These are phyloP conservation scores for Enteromius thamalakanensis DNA, from an alignment of 2,797 vertebrate genomes.

Conservation along the genomic window DNA sequence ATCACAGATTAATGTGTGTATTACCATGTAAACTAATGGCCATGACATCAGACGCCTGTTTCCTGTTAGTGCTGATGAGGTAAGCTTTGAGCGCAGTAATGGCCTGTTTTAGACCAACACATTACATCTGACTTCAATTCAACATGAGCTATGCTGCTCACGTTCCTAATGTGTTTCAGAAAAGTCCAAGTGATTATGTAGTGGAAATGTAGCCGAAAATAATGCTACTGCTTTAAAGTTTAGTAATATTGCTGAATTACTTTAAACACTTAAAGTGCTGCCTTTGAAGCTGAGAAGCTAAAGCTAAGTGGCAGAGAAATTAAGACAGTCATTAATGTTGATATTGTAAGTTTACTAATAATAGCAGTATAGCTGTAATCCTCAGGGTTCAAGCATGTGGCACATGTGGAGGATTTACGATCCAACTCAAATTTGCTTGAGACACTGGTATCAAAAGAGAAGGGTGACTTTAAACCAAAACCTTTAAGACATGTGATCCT, in stretches of 20 bases:
- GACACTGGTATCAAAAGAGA: background rate
- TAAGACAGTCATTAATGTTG: background rate
- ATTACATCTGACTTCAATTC: slow-evolving; percentile 1
- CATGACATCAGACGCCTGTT: background rate
- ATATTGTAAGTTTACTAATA: background rate
- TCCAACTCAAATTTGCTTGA: background rate
- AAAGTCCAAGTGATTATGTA: background rate
- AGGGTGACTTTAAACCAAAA: no score
- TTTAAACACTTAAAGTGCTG: background rate
- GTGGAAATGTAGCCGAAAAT: background rate
- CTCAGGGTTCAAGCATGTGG: background rate
- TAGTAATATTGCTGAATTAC: background rate
- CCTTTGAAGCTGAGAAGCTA: background rate
- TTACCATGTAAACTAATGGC: background rate
- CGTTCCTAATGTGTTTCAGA: background rate
- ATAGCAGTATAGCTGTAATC: background rate
- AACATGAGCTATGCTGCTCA: slow-evolving; percentile 9
- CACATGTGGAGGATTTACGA: background rate
- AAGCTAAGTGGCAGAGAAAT: background rate
- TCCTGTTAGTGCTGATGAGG: background rate
- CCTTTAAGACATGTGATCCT: no score
- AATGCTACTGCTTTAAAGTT: background rate
- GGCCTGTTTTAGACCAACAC: background rate
- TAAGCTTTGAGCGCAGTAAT: background rate
- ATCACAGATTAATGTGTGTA: background rate